Evolutionary conservation across 2,888 invertebrate genomes (phyloP).

Genomic region (Clepsis dumicolana): DNA sequence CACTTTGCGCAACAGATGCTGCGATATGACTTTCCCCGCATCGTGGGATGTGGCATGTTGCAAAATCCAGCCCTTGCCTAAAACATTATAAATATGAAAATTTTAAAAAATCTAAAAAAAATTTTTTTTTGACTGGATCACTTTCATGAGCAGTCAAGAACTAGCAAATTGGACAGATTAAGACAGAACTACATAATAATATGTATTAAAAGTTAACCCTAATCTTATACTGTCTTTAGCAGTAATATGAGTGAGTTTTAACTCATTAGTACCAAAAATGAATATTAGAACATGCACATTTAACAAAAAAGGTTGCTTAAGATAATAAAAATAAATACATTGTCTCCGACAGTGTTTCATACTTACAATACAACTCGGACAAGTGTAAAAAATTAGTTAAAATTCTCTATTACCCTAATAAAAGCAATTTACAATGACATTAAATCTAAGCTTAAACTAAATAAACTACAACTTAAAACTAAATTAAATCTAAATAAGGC

Average conservation of each 20-base stretch:
- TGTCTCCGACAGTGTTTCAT: neutral
- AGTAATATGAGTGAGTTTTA: neutral
- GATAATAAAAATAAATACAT: neutral
- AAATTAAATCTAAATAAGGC: too few relatives aligned
- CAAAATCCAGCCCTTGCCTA: constrained; percentile 98
- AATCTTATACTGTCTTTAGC: neutral
- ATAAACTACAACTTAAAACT: too few relatives aligned
- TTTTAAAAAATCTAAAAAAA: neutral
- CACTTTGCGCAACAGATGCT: constrained; percentile 95
- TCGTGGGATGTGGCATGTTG: constrained; percentile 93
- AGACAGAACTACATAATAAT: neutral
- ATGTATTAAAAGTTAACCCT: neutral
- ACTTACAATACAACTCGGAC: neutral
- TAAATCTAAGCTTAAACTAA: too few relatives aligned
- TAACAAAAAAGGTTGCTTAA: neutral
- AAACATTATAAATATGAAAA: constrained; percentile 44
- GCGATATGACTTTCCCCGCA: constrained; percentile 95
- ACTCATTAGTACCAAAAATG: neutral
- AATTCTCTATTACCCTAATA: neutral
- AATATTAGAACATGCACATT: neutral
- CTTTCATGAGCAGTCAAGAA: too few relatives aligned
- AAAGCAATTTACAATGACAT: too few relatives aligned
- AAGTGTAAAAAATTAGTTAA: neutral
- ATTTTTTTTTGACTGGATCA: neutral
- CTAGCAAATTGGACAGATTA: neutral